These are phyloP conservation scores for Melanerpes formicivorus DNA, from an alignment of 2,113 vertebrate species.

Conservation along the genomic window DNA sequence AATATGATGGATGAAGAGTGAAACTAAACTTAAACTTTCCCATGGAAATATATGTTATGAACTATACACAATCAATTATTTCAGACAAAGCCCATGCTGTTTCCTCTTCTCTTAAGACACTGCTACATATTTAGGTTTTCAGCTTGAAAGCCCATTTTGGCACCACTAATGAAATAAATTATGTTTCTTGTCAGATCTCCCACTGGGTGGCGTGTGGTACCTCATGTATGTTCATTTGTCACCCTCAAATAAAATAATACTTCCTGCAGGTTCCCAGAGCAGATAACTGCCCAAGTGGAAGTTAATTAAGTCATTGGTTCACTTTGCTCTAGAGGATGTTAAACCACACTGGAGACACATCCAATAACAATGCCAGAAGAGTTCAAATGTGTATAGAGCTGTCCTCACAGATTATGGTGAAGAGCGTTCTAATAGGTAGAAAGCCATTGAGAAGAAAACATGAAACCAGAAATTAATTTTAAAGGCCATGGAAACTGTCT, in stretches of 20 bases:
- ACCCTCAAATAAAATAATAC: constrained; percentile 62
- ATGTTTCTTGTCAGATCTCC: constrained; percentile 72
- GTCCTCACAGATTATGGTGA: neutral
- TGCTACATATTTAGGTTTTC: constrained; percentile 44
- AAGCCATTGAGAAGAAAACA: neutral
- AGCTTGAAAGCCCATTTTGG: constrained; percentile 63
- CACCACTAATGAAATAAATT: constrained; percentile 71
- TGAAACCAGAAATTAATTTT: neutral
- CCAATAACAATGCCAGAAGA: constrained; percentile 34
- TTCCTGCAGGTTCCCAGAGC: constrained; percentile 54
- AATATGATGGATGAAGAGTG: constrained; percentile 62
- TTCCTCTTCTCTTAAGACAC: constrained; percentile 14
- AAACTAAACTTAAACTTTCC: constrained; percentile 66
- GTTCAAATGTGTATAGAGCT: neutral
- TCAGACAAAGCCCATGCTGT: constrained; percentile 49
- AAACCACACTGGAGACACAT: constrained; percentile 2
- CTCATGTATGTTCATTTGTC: constrained; percentile 67
- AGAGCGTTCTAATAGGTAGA: neutral
- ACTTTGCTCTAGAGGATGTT: constrained; percentile 50
- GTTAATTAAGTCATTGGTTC: constrained; percentile 71
- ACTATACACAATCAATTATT: constrained; percentile 64
- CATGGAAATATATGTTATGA: constrained; percentile 64
- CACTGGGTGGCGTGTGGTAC: constrained; percentile 63
- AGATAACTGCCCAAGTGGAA: constrained; percentile 67
- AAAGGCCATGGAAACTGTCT: neutral